Evolutionary conservation across 1,140 invertebrate species (phyloP), one percentile per base, ranked within the genome.

Genomic region (Neotoxoptera formosana): DNA sequence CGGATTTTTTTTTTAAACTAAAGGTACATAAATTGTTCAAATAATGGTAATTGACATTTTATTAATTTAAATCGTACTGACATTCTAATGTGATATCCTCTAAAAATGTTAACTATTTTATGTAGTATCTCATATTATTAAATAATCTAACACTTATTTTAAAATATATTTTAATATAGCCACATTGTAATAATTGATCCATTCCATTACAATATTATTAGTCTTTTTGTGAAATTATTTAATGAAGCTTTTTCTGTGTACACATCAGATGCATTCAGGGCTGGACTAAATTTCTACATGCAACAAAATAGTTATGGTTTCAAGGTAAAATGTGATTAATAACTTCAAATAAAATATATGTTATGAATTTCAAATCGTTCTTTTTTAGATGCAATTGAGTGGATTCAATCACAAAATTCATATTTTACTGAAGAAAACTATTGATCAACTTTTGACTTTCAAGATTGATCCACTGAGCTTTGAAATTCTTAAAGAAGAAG

Each of bases 371-470:
- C 91, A 41, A 41, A 67, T 23, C 47, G n/a, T 93, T 94, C 41
- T 7, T 88, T 94, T 96, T 47, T 95, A 98, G 98, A 95, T 99
- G 90, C 96, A 96, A 45, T 96, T 99, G 94, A 96, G 96, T 93
- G 99, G 99, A 17, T 99, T 99, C 95, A 98, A 97, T 95, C 97
- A 99, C 94, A 99, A 99, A 95, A 97, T 98, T 94, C 96, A 97
- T 94, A 96, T 99, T 76, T 95, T 99, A 1, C 95, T 99, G 41
- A 96, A 98, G 94, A 98, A 98, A 95, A 97, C 99, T 0, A 96
- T 99, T 94, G 97, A 99, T 51, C 97, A 97, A 94, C 96, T 99
- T 94, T 96, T 97, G 0, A 96, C 97, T 94, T 99, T 99, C 95
- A 96, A 97, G 94, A 96, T 98, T 81, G 97, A 99, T 95, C 96